Percentiles rank a stretch among this genome's conserved stretches.
phyloP scores from a whole-genome alignment of 2,888 invertebrate genomes.

The Drosophila nigricruria region DNA sequence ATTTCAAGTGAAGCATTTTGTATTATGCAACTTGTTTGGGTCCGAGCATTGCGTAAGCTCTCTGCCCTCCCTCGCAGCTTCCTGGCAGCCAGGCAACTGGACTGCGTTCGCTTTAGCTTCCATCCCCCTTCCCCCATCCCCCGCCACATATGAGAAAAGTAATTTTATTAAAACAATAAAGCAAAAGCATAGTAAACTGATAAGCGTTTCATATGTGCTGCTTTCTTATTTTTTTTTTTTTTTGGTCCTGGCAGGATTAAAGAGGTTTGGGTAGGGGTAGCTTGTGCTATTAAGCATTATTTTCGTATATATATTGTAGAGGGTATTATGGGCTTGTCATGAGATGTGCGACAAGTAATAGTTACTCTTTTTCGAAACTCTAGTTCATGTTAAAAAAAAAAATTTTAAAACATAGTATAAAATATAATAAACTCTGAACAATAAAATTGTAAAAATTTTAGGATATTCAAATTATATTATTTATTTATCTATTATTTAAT shows the following conservation, averaged over 20 bases:
- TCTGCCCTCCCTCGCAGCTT: background rate
- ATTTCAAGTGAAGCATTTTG: slow-evolving; percentile 26
- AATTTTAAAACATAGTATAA: too few species aligned
- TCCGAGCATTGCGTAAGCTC: slow-evolving; percentile 21
- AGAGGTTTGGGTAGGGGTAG: background rate
- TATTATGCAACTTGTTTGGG: slow-evolving; percentile 19
- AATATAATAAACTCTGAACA: too few species aligned
- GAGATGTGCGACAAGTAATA: background rate
- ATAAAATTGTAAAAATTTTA: too few species aligned
- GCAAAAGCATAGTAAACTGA: slow-evolving; percentile 45
- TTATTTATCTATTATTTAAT: too few species aligned
- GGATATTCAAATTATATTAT: too few species aligned
- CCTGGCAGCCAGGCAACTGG: background rate
- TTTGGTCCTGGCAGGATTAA: background rate
- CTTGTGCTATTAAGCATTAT: slow-evolving; percentile 13
- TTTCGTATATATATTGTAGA: background rate
- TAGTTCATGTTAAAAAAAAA: too few species aligned
- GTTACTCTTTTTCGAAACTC: too few species aligned
- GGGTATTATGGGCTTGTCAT: background rate
- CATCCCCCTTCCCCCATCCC: background rate
- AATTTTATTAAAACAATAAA: slow-evolving; percentile 62
- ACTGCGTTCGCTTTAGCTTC: too few species aligned
- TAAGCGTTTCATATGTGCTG: slow-evolving; percentile 56
- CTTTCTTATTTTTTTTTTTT: slow-evolving; percentile 3
- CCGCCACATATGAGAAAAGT: slow-evolving; percentile 26